phyloP scores from a whole-genome alignment of 2,888 invertebrate species.

The Pogonocherus hispidulus region DNA sequence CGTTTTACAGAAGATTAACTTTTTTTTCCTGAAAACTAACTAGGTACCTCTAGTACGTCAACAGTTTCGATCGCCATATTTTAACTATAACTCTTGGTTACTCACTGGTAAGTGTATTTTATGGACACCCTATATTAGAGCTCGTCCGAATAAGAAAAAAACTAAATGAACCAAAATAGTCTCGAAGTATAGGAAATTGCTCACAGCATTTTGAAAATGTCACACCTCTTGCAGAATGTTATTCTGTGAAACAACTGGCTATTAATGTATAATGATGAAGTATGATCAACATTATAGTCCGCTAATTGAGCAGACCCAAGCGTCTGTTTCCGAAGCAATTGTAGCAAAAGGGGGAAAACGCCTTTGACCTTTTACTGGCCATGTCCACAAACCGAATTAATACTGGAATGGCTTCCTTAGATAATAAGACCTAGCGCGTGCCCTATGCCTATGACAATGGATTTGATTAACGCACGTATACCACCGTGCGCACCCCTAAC shows the following conservation, averaged over 20 bases:
- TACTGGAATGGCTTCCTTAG: conserved; percentile 10
- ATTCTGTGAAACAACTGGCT: neutral
- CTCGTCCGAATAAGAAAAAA: too few relatives aligned
- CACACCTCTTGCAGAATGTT: neutral
- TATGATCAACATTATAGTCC: neutral
- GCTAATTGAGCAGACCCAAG: neutral
- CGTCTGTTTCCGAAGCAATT: neutral
- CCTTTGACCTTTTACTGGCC: neutral
- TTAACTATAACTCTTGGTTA: too few relatives aligned
- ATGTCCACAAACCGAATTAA: neutral
- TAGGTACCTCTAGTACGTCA: too few relatives aligned
- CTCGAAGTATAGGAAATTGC: too few relatives aligned
- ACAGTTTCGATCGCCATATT: too few relatives aligned
- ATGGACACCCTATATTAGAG: too few relatives aligned
- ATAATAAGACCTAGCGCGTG: conserved; percentile 12
- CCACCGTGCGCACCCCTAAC: conserved; percentile 15
- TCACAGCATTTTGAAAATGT: neutral
- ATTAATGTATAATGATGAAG: neutral
- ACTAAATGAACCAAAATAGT: too few relatives aligned
- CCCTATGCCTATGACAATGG: conserved; percentile 9
- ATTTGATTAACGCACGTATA: conserved; percentile 27
- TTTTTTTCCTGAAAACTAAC: too few relatives aligned
- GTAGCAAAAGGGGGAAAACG: neutral
- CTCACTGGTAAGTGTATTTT: too few relatives aligned
- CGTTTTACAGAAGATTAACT: too few relatives aligned